Evolutionary conservation across 2,113 vertebrate genomes (phyloP), one percentile per base, ranked within the genome.

Genomic region (Rhadina sibilatrix): DNA sequence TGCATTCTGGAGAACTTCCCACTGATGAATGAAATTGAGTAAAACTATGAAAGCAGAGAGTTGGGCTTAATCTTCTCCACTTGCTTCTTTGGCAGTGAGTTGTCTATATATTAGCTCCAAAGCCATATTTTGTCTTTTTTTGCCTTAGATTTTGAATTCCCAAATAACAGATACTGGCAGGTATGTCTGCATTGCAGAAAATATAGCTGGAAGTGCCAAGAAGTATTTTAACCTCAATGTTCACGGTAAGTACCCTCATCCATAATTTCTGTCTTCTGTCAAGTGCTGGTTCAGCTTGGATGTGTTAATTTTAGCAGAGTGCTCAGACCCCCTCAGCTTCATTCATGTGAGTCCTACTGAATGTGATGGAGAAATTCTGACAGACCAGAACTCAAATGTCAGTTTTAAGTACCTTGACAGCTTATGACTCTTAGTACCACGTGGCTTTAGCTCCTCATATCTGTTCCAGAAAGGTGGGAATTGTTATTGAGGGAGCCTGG

Each of bases 191-290:
- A 52, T 98, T 70, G 98, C 98, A 61, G 98, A 99, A 95, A 99
- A 99, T 59, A 77, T 97, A 69, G 99, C 99, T 31, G 99, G 99
- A 92, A 99, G 97, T 81, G 98, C 98, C 85, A 99, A 99, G 86
- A 99, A 99, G 85, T 98, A 98, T 49, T 99, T 99, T 91, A 99
- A 99, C 94, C 98, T 99, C 59, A 99, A 99, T 53, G 98, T 99
- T 90, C 98, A 99, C 2, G 97, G 99, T 99, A 96, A 98, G 99
- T 94, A 12, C 59, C 19, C 10, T 75, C 56, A 90, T 83, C 35
- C n/a, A 10, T 53, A 28, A 74, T n/a, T 80, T 83, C 75, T 91
- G 24, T 25, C 54, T 79, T 31, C 7, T 33, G 44, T 89, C 63
- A 40, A 33, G 46, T 22, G 14, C 38, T 66, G 22, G 4, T 82